phyloP scores from a whole-genome alignment of 2,113 vertebrate genomes.

The Diadophis punctatus region DNA sequence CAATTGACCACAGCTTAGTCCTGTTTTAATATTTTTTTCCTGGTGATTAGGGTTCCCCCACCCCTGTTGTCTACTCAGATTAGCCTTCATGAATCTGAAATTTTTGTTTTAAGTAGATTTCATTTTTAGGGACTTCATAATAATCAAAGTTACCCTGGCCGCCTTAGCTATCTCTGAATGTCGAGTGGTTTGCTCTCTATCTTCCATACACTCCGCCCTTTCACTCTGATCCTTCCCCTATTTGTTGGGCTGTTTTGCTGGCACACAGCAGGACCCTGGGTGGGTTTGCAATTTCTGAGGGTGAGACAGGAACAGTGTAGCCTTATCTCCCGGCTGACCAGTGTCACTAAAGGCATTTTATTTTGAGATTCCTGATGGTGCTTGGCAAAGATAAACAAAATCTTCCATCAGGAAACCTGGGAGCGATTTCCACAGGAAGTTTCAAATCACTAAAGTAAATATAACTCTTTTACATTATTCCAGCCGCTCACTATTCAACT shows the following conservation, averaged over 20 bases:
- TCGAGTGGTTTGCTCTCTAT: slow-evolving; percentile 13
- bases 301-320: slow-evolving; percentile 87
- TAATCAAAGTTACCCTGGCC: not conserved
- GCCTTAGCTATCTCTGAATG: slow-evolving; percentile 4
- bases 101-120: not conserved
- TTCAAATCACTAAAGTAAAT: slow-evolving; percentile 99
- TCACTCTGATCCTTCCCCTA: slow-evolving; percentile 50
- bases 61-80: not conserved
- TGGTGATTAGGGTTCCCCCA: not conserved
- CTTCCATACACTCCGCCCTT: slow-evolving; percentile 3
- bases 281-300: slow-evolving; percentile 75
- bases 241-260: slow-evolving; percentile 63
- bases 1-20: not conserved
- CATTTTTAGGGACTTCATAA: not conserved
- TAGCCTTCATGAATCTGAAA: not conserved
- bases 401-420: slow-evolving; percentile 99
- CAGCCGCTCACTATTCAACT: slow-evolving; percentile 54
- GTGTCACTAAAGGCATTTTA: slow-evolving; percentile 90
- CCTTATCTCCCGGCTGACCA: slow-evolving; percentile 87
- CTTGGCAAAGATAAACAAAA: slow-evolving; percentile 99
- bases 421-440: slow-evolving; percentile 98
- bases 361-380: slow-evolving; percentile 97
- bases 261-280: slow-evolving; percentile 69
- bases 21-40: not conserved
- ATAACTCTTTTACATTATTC: slow-evolving; percentile 76